Evolutionary conservation across 2,113 vertebrate species (phyloP).

Genomic region (Chinchilla lanigera): DNA sequence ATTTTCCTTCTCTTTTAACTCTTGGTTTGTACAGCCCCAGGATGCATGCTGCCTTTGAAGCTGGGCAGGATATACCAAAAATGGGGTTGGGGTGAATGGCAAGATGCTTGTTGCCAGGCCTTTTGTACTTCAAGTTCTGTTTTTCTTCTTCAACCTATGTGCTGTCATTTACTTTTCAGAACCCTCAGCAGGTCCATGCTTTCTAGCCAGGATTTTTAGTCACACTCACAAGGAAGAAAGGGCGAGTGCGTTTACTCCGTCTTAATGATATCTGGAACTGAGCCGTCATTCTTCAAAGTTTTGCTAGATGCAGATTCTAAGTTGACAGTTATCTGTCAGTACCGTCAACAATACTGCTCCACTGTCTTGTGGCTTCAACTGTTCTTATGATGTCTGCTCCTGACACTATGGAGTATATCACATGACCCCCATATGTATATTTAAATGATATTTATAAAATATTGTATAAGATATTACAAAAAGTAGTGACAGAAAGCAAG

Average conservation of each 20-base stretch:
- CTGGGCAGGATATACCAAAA: background rate
- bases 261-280: background rate
- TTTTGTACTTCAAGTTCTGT: background rate
- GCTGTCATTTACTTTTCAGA: background rate
- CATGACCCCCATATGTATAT: background rate
- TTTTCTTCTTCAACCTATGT: background rate
- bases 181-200: background rate
- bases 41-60: background rate
- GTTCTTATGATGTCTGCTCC: conserved; percentile 44
- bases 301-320: conserved; percentile 10
- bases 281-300: conserved; percentile 10
- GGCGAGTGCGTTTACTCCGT: background rate
- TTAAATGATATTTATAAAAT: background rate
- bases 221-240: background rate
- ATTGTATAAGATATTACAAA: background rate
- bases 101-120: background rate
- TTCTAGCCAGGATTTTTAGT: background rate
- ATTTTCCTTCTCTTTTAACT: background rate
- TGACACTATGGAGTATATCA: background rate
- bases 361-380: background rate
- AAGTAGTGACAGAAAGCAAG: conserved; percentile 16
- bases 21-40: background rate
- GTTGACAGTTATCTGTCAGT: conserved; percentile 15
- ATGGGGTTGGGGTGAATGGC: no score
- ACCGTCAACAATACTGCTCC: background rate